These are phyloP conservation scores for Platerodrilus igneus DNA, from an alignment of 2,888 invertebrate species.

Conservation along the genomic window DNA sequence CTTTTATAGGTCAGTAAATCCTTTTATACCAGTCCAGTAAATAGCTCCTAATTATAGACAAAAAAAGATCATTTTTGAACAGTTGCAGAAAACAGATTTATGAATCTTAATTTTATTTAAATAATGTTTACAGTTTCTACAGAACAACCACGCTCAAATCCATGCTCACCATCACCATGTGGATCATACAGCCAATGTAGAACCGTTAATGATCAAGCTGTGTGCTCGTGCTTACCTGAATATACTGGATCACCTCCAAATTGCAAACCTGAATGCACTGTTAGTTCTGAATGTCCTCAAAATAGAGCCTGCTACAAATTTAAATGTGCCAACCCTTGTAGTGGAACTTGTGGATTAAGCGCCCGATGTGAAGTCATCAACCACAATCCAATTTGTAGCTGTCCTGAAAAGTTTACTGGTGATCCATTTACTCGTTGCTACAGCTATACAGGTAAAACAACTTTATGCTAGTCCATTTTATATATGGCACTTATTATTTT, in stretches of 20 bases:
- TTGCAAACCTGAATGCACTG: constrained; percentile 68
- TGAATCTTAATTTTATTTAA: not conserved
- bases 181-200: constrained; percentile 75
- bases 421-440: constrained; percentile 67
- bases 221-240: constrained; percentile 65
- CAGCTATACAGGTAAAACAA: constrained; percentile 13
- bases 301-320: constrained; percentile 62
- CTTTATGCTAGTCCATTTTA: too few relatives aligned
- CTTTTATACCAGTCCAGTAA: too few relatives aligned
- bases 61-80: too few relatives aligned
- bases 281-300: constrained; percentile 64
- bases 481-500: constrained; percentile 2
- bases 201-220: constrained; percentile 62
- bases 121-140: constrained; percentile 29
- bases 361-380: constrained; percentile 72
- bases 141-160: constrained; percentile 46
- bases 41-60: too few relatives aligned
- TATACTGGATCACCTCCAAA: constrained; percentile 63
- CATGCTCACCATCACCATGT: constrained; percentile 74
- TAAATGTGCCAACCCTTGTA: constrained; percentile 71
- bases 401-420: constrained; percentile 68
- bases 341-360: constrained; percentile 72
- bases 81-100: too few relatives aligned
- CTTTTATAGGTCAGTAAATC: too few relatives aligned
- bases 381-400: constrained; percentile 73